Conservation (phyloP, 23 tunicate genomes). For the Ascidia mentula region DNA sequence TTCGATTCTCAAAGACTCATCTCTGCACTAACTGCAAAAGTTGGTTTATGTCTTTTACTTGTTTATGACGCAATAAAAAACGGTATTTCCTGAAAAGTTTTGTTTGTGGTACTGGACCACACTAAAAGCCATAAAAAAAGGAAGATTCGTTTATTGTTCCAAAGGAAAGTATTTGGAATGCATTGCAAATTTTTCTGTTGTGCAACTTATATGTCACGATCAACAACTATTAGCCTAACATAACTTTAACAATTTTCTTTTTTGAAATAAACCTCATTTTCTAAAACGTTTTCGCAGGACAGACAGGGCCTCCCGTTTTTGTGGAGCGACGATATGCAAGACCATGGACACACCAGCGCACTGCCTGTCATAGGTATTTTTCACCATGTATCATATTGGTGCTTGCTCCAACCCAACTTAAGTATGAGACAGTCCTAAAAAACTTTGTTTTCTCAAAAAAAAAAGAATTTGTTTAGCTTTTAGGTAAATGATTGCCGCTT, state of each 20-base stretch:
- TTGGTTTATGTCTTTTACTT: slow-evolving; percentile 2
- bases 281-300: slow-evolving; percentile 4
- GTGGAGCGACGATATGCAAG: slow-evolving; percentile 17
- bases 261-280: too few relatives aligned
- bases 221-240: too few relatives aligned
- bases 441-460: background rate
- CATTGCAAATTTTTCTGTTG: too few relatives aligned
- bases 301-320: slow-evolving; percentile 27
- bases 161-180: too few relatives aligned
- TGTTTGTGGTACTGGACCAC: too few relatives aligned
- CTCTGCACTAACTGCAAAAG: slow-evolving; percentile 49
- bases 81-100: background rate
- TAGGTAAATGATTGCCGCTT: too few relatives aligned
- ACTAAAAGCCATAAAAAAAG: too few relatives aligned
- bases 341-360: background rate
- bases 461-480: background rate
- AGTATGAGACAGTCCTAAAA: too few relatives aligned
- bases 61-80: background rate
- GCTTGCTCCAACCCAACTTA: too few relatives aligned
- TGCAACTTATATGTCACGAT: too few relatives aligned
- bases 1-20: slow-evolving; percentile 76
- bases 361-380: background rate
- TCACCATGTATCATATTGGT: background rate
- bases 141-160: too few relatives aligned
- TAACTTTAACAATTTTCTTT: too few relatives aligned